Evolutionary conservation across 2,113 vertebrate genomes (phyloP).

Genomic region (Todiramphus saurophagus): DNA sequence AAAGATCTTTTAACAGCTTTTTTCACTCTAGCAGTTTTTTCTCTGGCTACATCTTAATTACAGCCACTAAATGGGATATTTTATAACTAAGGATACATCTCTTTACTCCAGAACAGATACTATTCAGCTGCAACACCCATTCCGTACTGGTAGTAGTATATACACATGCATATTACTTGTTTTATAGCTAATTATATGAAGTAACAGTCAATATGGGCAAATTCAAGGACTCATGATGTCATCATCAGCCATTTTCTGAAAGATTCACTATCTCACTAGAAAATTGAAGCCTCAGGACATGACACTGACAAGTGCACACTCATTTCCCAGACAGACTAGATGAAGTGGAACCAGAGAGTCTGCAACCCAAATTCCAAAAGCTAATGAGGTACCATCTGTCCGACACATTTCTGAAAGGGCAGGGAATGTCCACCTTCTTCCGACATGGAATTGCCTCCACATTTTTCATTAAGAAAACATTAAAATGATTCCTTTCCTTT

Average conservation of each 20-base stretch:
- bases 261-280: neutral
- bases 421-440: neutral
- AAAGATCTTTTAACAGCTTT: neutral
- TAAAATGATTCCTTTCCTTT: neutral
- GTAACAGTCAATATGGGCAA: neutral
- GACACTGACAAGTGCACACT: neutral
- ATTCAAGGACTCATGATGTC: neutral
- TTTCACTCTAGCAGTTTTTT: neutral
- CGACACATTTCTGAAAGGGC: neutral
- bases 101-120: neutral
- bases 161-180: neutral
- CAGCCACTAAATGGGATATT: neutral
- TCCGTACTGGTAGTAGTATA: neutral
- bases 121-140: neutral
- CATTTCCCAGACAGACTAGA: neutral
- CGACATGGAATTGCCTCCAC: neutral
- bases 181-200: neutral
- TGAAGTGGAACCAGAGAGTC: neutral
- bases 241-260: neutral
- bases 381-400: neutral
- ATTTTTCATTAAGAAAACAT: neutral
- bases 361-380: neutral
- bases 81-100: neutral
- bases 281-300: neutral
- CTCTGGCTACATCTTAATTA: neutral